phyloP scores from a whole-genome alignment of 2,888 invertebrate genomes.

The Drosophila parthenogenetica region DNA sequence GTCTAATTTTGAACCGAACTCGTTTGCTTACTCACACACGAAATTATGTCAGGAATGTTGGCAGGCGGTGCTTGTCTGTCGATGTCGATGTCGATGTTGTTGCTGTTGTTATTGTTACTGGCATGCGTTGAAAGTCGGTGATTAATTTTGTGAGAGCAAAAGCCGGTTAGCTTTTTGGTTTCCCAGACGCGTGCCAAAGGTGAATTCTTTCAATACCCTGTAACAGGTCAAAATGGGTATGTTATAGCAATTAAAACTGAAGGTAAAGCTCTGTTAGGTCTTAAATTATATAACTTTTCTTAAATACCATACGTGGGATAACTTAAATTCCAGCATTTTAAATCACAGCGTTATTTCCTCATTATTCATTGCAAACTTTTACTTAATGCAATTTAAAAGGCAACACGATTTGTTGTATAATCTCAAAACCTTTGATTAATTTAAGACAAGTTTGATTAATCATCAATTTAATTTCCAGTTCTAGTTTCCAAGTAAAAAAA shows the following conservation, averaged over 20 bases:
- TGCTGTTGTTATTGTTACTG: conserved; percentile 29
- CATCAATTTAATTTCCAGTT: conserved; percentile 35
- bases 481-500: conserved; percentile 35
- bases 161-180: conserved; percentile 56
- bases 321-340: no score
- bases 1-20: conserved; percentile 77
- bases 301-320: no score
- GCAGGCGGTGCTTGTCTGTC: conserved; percentile 49
- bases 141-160: conserved; percentile 60
- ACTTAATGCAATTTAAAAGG: conserved; percentile 15
- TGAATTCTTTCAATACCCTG: conserved; percentile 30
- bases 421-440: conserved; percentile 28
- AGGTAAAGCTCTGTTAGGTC: no score
- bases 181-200: conserved; percentile 58
- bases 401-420: not conserved
- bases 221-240: not conserved
- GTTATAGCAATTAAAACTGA: not conserved
- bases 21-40: conserved; percentile 79
- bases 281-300: no score
- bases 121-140: conserved; percentile 59
- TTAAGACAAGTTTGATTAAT: conserved; percentile 46
- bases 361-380: not conserved
- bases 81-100: conserved; percentile 32
- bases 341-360: not conserved
- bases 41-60: conserved; percentile 81